Conservation (phyloP, 2,888 invertebrate species). For the Erebia aethiops region DNA sequence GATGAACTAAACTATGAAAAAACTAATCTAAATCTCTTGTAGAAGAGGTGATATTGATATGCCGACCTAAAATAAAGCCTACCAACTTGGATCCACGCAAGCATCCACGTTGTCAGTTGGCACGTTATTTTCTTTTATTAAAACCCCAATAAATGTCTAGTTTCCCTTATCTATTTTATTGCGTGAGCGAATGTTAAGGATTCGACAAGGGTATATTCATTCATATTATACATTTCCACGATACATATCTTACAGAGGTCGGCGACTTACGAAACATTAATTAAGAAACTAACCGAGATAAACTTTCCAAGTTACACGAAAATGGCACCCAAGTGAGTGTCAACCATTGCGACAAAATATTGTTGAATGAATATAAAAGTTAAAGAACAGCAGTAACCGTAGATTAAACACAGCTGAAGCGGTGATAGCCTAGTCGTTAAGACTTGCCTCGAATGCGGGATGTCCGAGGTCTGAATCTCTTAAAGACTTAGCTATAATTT, state of each 20-base stretch:
- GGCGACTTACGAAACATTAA: slow-evolving; percentile 9
- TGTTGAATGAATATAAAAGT: neutral
- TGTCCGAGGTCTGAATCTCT: no score
- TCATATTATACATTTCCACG: neutral
- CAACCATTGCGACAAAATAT: neutral
- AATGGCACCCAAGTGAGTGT: slow-evolving; percentile 12
- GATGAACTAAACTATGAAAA: no score
- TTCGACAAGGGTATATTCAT: neutral
- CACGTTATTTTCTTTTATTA: neutral
- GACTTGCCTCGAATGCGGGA: no score
- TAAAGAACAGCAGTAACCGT: neutral
- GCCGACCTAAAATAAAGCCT: no score
- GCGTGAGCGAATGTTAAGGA: neutral
- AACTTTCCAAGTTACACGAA: slow-evolving; percentile 12
- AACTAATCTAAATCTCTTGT: no score
- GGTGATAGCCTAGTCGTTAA: no score
- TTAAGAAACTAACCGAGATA: slow-evolving; percentile 17
- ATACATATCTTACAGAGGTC: slow-evolving; percentile 11
- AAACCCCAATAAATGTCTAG: neutral
- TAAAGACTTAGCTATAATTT: no score
- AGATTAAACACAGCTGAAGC: neutral
- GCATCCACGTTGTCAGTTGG: no score
- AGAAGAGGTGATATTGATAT: no score
- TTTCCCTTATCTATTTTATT: neutral
- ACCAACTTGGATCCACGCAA: no score